These are phyloP conservation scores for Serripes groenlandicus DNA, from an alignment of 2,888 invertebrate genomes.

Conservation along the genomic window DNA sequence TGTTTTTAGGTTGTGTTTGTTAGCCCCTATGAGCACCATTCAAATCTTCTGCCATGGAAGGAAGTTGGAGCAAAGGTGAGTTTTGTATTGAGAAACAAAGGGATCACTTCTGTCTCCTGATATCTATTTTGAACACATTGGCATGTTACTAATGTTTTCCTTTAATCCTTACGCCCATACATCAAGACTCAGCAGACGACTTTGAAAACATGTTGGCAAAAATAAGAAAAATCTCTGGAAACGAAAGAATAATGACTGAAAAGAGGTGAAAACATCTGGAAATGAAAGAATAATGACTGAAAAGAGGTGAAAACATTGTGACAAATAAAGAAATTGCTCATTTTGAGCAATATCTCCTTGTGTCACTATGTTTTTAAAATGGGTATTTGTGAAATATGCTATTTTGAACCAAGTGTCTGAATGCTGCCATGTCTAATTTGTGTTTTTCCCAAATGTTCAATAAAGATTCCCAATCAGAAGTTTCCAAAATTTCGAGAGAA, in stretches of 20 bases:
- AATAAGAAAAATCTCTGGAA: too few species aligned
- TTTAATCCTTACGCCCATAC: not conserved
- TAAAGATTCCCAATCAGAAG: too few species aligned
- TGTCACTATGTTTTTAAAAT: not conserved
- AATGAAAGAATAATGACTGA: not conserved
- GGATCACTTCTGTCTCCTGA: not conserved
- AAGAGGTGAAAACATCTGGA: too few species aligned
- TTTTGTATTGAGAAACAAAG: not conserved
- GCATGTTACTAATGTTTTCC: not conserved
- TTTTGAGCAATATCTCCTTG: not conserved
- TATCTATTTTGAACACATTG: not conserved
- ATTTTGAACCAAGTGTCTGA: too few species aligned
- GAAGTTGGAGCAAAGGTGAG: slow-evolving; percentile 92
- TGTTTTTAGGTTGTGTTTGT: slow-evolving; percentile 92
- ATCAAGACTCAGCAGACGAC: too few species aligned
- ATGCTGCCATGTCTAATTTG: too few species aligned
- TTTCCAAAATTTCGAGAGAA: too few species aligned
- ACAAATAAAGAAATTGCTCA: not conserved
- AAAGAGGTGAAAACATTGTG: slow-evolving; percentile 2
- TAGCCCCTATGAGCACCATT: slow-evolving; percentile 92
- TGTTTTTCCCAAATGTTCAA: too few species aligned
- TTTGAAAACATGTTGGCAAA: too few species aligned
- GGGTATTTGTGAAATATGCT: too few species aligned
- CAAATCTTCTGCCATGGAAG: slow-evolving; percentile 93
- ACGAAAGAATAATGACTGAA: too few species aligned